phyloP scores from a whole-genome alignment of 2,797 vertebrate species.

The Sebastes variabilis region DNA sequence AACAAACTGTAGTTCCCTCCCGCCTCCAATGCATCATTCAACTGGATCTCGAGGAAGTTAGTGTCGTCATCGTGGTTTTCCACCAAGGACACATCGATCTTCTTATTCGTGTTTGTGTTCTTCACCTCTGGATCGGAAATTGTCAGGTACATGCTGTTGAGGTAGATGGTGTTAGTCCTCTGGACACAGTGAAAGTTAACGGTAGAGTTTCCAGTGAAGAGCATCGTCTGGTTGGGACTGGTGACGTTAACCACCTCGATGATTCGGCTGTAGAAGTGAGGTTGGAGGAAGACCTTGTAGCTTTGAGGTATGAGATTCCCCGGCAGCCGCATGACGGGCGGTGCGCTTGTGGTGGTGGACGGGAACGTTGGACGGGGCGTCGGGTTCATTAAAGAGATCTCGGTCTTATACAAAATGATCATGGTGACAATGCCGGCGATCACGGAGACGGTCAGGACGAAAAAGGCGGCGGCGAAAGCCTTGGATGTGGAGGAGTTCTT shows the following conservation, averaged over 20 bases:
- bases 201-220: conserved; percentile 76
- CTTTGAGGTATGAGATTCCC: conserved; percentile 67
- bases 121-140: conserved; percentile 29
- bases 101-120: neutral
- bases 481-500: conserved; percentile 83
- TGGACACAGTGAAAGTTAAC: conserved; percentile 70
- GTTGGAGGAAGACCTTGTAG: conserved; percentile 71
- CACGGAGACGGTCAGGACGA: conserved; percentile 73
- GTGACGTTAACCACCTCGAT: conserved; percentile 60
- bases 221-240: conserved; percentile 64
- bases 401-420: conserved; percentile 77
- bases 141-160: conserved; percentile 67
- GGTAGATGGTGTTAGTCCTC: conserved; percentile 63
- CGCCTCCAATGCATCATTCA: neutral
- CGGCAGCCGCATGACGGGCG: conserved; percentile 72
- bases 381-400: conserved; percentile 46
- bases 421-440: conserved; percentile 83
- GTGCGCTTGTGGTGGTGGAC: conserved; percentile 33
- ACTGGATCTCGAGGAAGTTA: conserved; percentile 73
- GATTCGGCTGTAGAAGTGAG: conserved; percentile 62
- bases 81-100: rapidly evolving
- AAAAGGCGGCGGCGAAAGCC: conserved; percentile 70
- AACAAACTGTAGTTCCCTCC: conserved; percentile 72
- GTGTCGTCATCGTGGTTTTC: neutral
- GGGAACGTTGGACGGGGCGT: conserved; percentile 17